Percentiles rank a stretch among this genome's conserved stretches.
phyloP scores from a whole-genome alignment of 2,113 vertebrate species.

The Globicephala melas region DNA sequence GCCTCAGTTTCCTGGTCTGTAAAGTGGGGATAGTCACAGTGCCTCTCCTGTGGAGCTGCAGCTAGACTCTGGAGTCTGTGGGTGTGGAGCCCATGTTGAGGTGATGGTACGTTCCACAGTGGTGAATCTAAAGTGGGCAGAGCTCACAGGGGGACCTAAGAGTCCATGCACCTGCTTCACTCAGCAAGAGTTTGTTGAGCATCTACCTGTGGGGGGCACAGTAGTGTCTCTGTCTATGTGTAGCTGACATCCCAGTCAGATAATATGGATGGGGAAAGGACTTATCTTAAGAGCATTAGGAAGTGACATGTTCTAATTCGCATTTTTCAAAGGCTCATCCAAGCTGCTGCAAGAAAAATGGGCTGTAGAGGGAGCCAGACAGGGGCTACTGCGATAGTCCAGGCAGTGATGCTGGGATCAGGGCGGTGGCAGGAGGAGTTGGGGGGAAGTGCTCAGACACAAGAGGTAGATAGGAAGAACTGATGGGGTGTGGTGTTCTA shows the following conservation, averaged over 20 bases:
- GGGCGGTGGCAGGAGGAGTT: not conserved
- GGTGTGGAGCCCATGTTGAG: not conserved
- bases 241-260: not conserved
- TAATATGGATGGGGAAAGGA: not conserved
- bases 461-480: not conserved
- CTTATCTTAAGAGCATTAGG: not conserved
- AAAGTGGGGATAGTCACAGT: not conserved
- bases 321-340: not conserved
- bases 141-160: not conserved
- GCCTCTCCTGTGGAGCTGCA: not conserved
- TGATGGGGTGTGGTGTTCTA: not conserved
- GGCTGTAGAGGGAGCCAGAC: not conserved
- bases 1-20: not conserved
- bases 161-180: not conserved
- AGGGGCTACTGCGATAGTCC: accelerated
- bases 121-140: not conserved
- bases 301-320: not conserved
- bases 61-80: not conserved
- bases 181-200: not conserved
- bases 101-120: not conserved
- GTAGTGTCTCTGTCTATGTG: no score
- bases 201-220: not conserved
- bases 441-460: not conserved
- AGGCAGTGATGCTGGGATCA: not conserved
- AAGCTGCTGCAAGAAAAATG: not conserved